Percentiles rank a stretch among this genome's conserved stretches.
phyloP scores from a whole-genome alignment of 1,140 invertebrate species.

The Aphis craccivora region DNA sequence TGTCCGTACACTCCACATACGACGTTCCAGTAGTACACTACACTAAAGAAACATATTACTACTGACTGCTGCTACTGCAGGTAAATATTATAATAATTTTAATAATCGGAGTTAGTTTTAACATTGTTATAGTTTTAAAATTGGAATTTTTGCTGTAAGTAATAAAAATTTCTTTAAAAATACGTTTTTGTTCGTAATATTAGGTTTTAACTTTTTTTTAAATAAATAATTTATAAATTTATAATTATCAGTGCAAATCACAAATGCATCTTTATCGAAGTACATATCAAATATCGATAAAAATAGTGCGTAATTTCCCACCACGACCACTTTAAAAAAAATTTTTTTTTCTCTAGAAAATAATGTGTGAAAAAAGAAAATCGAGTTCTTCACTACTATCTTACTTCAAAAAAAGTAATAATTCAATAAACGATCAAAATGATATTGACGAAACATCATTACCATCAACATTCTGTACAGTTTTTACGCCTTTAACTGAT shows the following conservation, averaged over 20 bases:
- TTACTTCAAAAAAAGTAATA: conserved; percentile 29
- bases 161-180: no score
- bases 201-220: not conserved
- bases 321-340: not conserved
- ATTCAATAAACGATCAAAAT: conserved; percentile 21
- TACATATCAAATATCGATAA: not conserved
- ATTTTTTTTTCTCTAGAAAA: not conserved
- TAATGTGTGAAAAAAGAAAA: conserved; percentile 27
- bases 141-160: no score
- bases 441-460: conserved; percentile 26
- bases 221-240: not conserved
- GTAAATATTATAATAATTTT: no score
- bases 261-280: not conserved
- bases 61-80: no score
- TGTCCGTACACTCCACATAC: no score
- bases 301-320: not conserved
- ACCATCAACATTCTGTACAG: not conserved
- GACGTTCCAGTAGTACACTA: no score
- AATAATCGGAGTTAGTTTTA: no score
- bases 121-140: no score
- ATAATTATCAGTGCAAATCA: not conserved
- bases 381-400: conserved; percentile 6
- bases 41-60: no score
- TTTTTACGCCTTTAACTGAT: conserved; percentile 16
- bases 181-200: no score